Conservation (phyloP, 1,140 invertebrate species). For the Drosophila grimshawi region DNA sequence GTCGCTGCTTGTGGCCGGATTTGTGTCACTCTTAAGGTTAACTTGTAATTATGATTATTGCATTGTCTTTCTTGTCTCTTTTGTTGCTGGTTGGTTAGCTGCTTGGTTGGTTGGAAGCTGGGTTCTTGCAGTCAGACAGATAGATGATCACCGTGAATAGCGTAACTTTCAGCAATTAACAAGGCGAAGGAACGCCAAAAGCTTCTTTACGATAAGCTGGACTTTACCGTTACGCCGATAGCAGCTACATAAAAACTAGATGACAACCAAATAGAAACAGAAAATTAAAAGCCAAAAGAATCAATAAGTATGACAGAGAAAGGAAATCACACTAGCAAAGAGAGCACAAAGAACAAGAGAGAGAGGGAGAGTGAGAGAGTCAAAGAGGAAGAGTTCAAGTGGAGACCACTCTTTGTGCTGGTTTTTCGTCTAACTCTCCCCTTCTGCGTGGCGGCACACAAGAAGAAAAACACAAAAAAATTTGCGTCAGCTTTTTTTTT, state of each 20-base stretch:
- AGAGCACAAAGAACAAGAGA: not conserved
- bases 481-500: constrained; percentile 57
- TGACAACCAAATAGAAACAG: constrained; percentile 33
- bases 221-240: constrained; percentile 23
- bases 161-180: constrained; percentile 33
- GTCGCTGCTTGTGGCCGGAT: constrained; percentile 60
- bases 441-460: not conserved
- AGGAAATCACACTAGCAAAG: not conserved
- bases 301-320: constrained; percentile 1
- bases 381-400: constrained; percentile 18
- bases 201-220: constrained; percentile 30
- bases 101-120: constrained; percentile 20
- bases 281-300: constrained; percentile 5
- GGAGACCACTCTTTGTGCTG: constrained; percentile 17
- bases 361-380: not conserved
- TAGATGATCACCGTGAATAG: constrained; percentile 15
- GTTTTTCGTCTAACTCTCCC: constrained; percentile 13
- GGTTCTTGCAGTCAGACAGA: constrained; percentile 38
- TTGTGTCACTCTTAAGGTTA: constrained; percentile 83
- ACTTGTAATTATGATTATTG: constrained; percentile 79
- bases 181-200: constrained; percentile 31
- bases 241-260: constrained; percentile 25
- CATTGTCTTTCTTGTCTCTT: constrained; percentile 46
- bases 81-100: too few relatives aligned
- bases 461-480: constrained; percentile 16